These are phyloP conservation scores for Sycophila texana DNA, from an alignment of 2,888 invertebrate genomes.

Conservation along the genomic window DNA sequence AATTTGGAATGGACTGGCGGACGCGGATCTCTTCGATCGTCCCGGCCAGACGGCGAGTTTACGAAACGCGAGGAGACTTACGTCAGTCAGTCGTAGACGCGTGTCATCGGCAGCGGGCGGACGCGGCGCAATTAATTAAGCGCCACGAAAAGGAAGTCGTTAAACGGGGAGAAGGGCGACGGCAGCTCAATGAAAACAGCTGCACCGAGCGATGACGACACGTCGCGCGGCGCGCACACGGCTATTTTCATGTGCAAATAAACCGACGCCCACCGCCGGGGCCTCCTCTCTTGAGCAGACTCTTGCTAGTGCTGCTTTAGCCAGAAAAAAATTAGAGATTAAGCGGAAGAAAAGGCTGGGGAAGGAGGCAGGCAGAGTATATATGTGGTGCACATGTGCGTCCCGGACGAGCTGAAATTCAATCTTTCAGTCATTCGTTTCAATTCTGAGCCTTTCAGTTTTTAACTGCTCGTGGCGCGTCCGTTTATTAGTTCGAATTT, in stretches of 20 bases:
- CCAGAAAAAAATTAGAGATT: neutral
- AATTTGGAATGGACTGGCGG: too few relatives aligned
- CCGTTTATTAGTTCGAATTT: too few relatives aligned
- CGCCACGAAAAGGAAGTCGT: constrained; percentile 67
- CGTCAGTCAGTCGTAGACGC: neutral
- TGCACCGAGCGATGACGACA: constrained; percentile 71
- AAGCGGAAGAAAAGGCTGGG: neutral
- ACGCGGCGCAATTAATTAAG: constrained; percentile 47
- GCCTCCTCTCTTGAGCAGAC: neutral
- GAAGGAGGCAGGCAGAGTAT: neutral
- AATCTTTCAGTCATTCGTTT: neutral
- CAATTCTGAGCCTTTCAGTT: neutral
- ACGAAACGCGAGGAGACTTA: too few relatives aligned
- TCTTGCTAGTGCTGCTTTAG: constrained; percentile 3
- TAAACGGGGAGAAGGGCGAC: constrained; percentile 69
- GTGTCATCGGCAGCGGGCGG: constrained; percentile 42
- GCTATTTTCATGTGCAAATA: constrained; percentile 70
- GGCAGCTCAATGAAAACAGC: constrained; percentile 73
- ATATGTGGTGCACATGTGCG: neutral
- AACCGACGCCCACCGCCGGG: constrained; percentile 61
- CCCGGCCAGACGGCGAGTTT: too few relatives aligned
- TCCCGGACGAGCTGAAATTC: neutral
- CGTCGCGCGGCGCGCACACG: constrained; percentile 55
- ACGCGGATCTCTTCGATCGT: too few relatives aligned
- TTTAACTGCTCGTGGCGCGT: neutral